Conservation (phyloP, 2,888 invertebrate species). For the Dichetophora obliterata region DNA sequence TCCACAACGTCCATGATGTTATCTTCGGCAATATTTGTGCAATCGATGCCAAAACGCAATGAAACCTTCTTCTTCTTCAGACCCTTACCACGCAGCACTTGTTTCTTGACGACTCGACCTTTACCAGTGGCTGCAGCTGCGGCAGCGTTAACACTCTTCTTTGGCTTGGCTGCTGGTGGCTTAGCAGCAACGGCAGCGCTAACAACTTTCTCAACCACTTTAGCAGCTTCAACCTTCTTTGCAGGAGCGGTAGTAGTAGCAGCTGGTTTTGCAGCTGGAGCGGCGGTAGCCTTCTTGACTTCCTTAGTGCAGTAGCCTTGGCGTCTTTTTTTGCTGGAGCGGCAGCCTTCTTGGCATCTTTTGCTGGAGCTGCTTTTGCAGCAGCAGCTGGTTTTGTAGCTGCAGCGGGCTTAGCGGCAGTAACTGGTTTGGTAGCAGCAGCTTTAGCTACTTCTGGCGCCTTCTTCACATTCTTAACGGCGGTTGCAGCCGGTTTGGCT, state of each 20-base stretch:
- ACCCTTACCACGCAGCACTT: constrained; percentile 80
- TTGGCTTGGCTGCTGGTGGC: constrained; percentile 60
- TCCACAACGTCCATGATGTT: constrained; percentile 97
- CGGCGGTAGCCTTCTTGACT: constrained; percentile 50
- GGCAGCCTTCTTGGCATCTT: constrained; percentile 52
- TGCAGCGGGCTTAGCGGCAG: too few relatives aligned
- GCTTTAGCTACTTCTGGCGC: too few relatives aligned
- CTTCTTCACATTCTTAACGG: too few relatives aligned
- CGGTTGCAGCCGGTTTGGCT: constrained; percentile 55
- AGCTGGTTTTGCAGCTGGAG: constrained; percentile 49
- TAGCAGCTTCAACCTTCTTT: constrained; percentile 39
- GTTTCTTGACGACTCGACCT: constrained; percentile 71
- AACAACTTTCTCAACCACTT: constrained; percentile 48
- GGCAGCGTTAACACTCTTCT: constrained; percentile 62
- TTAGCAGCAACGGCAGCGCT: constrained; percentile 51
- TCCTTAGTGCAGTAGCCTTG: constrained; percentile 54
- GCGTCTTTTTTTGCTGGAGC: constrained; percentile 53
- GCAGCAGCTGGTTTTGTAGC: too few relatives aligned
- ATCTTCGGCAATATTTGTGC: constrained; percentile 99
- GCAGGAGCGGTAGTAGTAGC: constrained; percentile 48
- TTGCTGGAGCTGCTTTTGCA: constrained; percentile 44
- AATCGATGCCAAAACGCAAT: constrained; percentile 94
- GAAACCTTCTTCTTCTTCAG: constrained; percentile 94
- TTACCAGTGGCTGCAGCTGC: constrained; percentile 67
- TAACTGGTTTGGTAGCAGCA: constrained; percentile 45